Percentiles rank a stretch among this genome's conserved stretches.
These are phyloP conservation scores for Habropoda laboriosa DNA, from an alignment of 1,140 invertebrate species.

Conservation along the genomic window DNA sequence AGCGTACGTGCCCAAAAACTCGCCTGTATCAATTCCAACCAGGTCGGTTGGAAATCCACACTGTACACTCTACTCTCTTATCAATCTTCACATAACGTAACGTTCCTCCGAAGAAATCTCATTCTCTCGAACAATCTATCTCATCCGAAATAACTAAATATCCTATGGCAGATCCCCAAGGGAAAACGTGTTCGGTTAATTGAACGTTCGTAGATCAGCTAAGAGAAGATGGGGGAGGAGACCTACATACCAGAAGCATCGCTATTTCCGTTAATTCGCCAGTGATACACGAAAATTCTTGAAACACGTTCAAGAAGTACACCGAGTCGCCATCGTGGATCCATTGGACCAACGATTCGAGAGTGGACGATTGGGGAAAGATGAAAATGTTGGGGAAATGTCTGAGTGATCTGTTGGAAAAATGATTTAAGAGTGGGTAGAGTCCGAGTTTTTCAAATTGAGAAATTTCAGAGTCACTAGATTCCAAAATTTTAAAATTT, in stretches of 20 bases:
- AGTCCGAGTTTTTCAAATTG: no score
- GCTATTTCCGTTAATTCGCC: not conserved
- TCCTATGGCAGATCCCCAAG: not conserved
- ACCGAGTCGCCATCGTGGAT: not conserved
- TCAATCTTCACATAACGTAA: not conserved
- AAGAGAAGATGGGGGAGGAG: not conserved
- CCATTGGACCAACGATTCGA: no score
- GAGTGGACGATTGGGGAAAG: not conserved
- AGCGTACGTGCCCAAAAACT: not conserved
- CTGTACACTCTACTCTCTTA: not conserved
- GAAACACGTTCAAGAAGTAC: constrained; percentile 18
- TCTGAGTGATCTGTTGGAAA: no score
- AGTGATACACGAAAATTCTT: not conserved
- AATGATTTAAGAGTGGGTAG: no score
- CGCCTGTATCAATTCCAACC: not conserved
- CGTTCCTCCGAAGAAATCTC: not conserved
- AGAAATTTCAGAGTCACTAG: no score
- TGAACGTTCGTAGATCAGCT: not conserved
- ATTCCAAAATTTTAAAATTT: no score
- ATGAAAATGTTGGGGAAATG: no score
- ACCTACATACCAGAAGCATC: not conserved
- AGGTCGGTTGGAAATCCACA: not conserved
- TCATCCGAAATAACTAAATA: not conserved
- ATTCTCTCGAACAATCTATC: no score
- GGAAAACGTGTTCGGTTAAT: not conserved